Evolutionary conservation across 2,113 vertebrate species (phyloP), one percentile per base, ranked within the genome.

Genomic region (Nerophis lumbriciformis): DNA sequence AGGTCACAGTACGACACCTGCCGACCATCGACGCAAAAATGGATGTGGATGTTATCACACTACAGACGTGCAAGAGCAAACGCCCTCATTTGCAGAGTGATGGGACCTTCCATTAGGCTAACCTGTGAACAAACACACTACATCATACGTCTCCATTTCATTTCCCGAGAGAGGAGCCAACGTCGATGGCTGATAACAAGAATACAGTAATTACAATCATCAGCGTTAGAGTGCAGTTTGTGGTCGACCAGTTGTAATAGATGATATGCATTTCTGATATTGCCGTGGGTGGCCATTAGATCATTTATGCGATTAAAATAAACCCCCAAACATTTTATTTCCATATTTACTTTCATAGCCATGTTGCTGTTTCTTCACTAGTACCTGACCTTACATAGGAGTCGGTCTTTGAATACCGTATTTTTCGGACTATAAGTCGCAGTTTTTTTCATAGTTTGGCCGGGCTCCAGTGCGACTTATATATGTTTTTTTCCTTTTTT

Each of bases 51-150:
- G 15, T 53, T 67, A 73, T 76, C 65, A 67, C 69, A 69, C 67
- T 61, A 52, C 21, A 6, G 21, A 19, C 15, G 50, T 16, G 65
- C 80, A 78, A 73, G 69, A 71, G 62, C 62, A 76, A 69, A 79
- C 70, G 63, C 16, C 51, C 28, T 77, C 63, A 83, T 79, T 83
- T 78, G 64, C 66, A 63, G 59, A 76, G 37, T 28, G 66, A 74
- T 67, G 72, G 65, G 53, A 53, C 36, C 56, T 37, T 66, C 73
- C 69, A 84, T 85, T 79, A 78, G 59, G 45, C 57, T 60, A 80
- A 79, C 67, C 63, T 75, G 71, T 71, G 75, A 80, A 84, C 81
- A 77, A 70, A 76, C 67, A 62, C 54, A 64, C 58, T 53, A 44
- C 35, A 28, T 57, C 38, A 62, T 62, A 72, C 72, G 71, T 72